phyloP scores from a whole-genome alignment of 2,113 vertebrate species.

The Pollimyrus isidori region DNA sequence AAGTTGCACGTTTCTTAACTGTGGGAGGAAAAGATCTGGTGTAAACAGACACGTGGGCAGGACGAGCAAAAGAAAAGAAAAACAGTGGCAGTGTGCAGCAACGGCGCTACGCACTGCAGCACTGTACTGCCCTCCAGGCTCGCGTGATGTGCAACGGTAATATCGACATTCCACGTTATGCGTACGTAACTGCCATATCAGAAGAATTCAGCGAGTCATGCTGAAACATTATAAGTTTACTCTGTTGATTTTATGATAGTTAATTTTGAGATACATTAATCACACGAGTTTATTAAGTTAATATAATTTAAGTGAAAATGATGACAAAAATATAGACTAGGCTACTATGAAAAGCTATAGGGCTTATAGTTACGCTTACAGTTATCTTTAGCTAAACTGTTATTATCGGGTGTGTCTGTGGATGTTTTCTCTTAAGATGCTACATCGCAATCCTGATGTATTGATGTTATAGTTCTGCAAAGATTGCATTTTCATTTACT shows the following conservation, averaged over 20 bases:
- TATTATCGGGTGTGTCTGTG: background rate
- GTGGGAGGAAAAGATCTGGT: background rate
- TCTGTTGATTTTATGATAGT: background rate
- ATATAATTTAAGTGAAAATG: background rate
- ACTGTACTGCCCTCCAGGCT: background rate
- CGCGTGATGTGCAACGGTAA: background rate
- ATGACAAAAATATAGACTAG: background rate
- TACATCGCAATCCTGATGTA: background rate
- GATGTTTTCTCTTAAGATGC: background rate
- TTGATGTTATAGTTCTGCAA: background rate
- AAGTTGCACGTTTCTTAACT: background rate
- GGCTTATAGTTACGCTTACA: background rate
- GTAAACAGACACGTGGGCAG: background rate
- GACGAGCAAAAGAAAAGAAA: background rate
- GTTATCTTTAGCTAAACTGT: background rate
- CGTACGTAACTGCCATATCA: background rate
- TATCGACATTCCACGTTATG: background rate
- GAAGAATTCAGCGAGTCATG: background rate
- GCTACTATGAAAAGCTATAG: background rate
- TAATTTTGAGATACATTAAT: background rate
- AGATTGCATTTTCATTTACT: background rate
- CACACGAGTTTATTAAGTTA: background rate
- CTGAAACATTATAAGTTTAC: background rate
- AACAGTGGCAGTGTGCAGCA: background rate
- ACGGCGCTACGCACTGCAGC: background rate